Conservation (phyloP, 2,797 vertebrate genomes). For the Avahi laniger region DNA sequence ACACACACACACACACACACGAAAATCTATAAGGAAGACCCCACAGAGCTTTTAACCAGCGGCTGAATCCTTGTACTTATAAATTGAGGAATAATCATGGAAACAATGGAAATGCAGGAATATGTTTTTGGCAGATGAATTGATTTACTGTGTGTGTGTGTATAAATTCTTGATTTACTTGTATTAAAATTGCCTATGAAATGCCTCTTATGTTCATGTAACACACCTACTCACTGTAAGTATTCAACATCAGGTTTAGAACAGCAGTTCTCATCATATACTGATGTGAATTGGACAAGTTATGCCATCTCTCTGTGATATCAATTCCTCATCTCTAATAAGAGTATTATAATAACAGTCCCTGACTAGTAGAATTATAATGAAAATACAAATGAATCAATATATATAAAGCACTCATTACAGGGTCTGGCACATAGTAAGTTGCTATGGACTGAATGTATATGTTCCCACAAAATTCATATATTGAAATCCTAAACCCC, state of each 20-base stretch:
- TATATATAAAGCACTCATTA: background rate
- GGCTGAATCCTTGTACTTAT: background rate
- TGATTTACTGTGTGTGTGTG: too few relatives aligned
- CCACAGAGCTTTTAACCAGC: background rate
- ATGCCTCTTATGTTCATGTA: background rate
- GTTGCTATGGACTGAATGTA: background rate
- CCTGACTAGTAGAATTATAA: background rate
- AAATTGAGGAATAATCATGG: background rate
- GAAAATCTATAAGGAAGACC: background rate
- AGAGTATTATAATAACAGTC: background rate
- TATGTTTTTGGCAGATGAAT: background rate
- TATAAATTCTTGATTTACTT: background rate
- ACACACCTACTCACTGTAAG: background rate
- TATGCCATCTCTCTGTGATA: background rate
- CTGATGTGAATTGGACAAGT: background rate
- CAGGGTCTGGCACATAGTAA: background rate
- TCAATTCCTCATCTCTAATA: background rate
- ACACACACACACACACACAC: background rate
- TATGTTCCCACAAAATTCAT: background rate
- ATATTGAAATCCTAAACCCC: background rate
- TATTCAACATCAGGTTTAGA: background rate
- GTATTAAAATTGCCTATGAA: background rate
- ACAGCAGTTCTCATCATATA: background rate
- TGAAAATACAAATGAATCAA: background rate
- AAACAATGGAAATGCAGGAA: background rate